Evolutionary conservation across 2,113 vertebrate genomes (phyloP).

Genomic region (Psittacula cyanocephala): DNA sequence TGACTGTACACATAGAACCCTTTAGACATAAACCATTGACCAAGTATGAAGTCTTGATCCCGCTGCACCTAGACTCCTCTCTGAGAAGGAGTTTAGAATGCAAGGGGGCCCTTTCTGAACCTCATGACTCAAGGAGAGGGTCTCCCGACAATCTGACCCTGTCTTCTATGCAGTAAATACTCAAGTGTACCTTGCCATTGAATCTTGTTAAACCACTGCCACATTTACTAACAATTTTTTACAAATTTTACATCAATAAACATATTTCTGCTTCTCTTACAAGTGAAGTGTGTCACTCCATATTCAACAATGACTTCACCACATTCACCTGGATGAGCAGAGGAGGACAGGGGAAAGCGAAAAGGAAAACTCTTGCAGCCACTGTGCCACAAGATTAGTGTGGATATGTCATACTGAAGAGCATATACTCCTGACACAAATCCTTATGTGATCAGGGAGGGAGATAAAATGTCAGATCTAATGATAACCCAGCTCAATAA

Average conservation of each 20-base stretch:
- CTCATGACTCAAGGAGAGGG: not conserved
- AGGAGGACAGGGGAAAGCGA: not conserved
- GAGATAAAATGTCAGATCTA: not conserved
- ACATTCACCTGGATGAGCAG: conserved; percentile 71
- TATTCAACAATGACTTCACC: conserved; percentile 13
- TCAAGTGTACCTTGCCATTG: not conserved
- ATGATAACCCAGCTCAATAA: not conserved
- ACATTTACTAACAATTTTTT: not conserved
- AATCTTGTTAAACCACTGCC: not conserved
- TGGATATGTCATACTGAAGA: not conserved
- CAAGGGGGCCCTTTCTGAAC: not conserved
- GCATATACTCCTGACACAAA: conserved; percentile 11
- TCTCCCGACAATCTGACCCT: not conserved
- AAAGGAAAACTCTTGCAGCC: not conserved
- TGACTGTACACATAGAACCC: not conserved
- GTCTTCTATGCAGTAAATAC: not conserved
- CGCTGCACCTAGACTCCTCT: not conserved
- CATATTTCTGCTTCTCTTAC: not conserved
- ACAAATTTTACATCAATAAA: not conserved
- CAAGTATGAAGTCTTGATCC: not conserved
- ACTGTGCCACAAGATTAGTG: not conserved
- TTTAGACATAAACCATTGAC: not conserved
- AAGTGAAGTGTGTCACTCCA: not conserved
- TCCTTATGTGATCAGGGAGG: not conserved
- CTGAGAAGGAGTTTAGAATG: not conserved